Evolutionary conservation across 1,140 invertebrate species (phyloP), one percentile per base, ranked within the genome.

Genomic region (Triops longicaudatus): DNA sequence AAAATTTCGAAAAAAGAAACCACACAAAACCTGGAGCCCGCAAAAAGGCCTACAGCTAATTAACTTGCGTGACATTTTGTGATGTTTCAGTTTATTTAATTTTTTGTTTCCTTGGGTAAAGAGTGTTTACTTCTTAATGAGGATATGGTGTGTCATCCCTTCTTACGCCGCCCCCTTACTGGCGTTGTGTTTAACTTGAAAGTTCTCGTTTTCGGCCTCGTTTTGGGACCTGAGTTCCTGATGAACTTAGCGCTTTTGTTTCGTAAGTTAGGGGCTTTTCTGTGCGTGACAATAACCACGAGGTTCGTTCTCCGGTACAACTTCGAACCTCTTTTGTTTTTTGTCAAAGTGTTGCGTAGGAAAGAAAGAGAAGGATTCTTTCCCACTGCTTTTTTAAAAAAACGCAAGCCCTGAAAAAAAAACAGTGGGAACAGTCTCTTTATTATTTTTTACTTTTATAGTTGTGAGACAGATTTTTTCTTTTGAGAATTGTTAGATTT

Each of bases 11-110:
- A 7, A 63, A 63, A 63, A n/a, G 22, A 63, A 63, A 63, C 6
- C 14, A 63, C 14, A 63, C 4, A 63, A 63, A n/a, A 63, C 17
- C 22, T 63, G 17, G 22, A 63, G 17, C 22, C 50, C 50, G 17
- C 50, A 17, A 63, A 63, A 63, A 63, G 50, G 50, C 50, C 50
- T 63, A 63, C 50, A 63, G n/a, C 50, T 63, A 63, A 63, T 22
- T 63, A 63, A n/a, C 50, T 37, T 63, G 50, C 50, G 50, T 63
- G 50, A 9, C 50, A 63, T 63, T 63, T 22, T 17, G 50, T 9
- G 50, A 6, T 17, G 14, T 63, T 63, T 63, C 17, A 12, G 43
- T 63, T 22, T 6, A n/a, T 63, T 63, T 63, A 17, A n/a, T 63
- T 63, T 63, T 63, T 12, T 63, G 10, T 63, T 63, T 63, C 14